Evolutionary conservation across 2,888 invertebrate species (phyloP).

Genomic region (Drosophila rellima): DNA sequence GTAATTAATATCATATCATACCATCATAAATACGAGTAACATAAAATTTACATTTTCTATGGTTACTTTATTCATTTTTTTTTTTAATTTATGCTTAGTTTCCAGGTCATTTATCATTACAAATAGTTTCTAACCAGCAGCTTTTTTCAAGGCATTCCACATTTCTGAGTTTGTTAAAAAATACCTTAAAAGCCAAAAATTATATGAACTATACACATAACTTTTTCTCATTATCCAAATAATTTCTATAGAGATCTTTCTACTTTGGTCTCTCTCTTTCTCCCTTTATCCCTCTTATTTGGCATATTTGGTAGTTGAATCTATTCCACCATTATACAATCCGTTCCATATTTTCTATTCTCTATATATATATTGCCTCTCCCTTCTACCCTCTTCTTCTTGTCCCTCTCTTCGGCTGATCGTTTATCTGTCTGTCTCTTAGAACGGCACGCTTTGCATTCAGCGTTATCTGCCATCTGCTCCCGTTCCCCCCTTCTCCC

Average conservation of each 20-base stretch:
- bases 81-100: background rate
- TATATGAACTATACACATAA: too few species aligned
- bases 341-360: background rate
- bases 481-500: background rate
- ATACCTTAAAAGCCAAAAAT: too few species aligned
- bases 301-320: background rate
- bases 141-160: too few species aligned
- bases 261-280: background rate
- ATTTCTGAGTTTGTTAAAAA: too few species aligned
- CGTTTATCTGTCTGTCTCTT: constrained; percentile 26
- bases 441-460: constrained; percentile 46
- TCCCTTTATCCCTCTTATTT: background rate
- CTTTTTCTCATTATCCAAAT: too few species aligned
- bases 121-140: too few species aligned
- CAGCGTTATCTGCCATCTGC: constrained; percentile 3
- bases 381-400: background rate
- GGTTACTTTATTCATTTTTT: background rate
- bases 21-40: background rate
- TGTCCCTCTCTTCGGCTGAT: constrained; percentile 16
- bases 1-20: too few species aligned
- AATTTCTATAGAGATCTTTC: too few species aligned
- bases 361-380: background rate
- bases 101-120: background rate
- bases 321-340: background rate
- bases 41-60: background rate